Evolutionary conservation across 2,113 vertebrate genomes (phyloP), one percentile per base, ranked within the genome.

Genomic region (Galemys pyrenaicus): DNA sequence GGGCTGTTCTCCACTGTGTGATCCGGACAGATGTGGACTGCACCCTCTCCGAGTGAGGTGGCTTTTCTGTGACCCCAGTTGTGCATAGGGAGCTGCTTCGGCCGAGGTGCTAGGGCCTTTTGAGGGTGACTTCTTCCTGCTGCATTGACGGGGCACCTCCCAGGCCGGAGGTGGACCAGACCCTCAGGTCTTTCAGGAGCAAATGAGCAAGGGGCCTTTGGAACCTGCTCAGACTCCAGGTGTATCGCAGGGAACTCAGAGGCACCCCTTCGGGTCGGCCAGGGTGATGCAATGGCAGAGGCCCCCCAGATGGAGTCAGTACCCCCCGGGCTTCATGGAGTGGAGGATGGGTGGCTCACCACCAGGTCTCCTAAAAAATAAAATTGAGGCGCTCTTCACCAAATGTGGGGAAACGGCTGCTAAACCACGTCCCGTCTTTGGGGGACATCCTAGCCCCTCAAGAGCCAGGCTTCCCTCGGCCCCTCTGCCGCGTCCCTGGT

Each of bases 291-390:
- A 20, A 9, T 19, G 51, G 3, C 51, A 49, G 68, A 37, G 74
- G 62, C 9, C 19, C 11, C 8, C 60, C 4, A 44, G 68, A 2
- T 4, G 51, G n/a, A 0, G 22, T 26, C 10, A 12, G 39, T n/a
- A n/a, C 28, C 28, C 20, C 20, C n/a, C 12, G 37, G 1, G 1
- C 15, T 16, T 0, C 1, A 0, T 0, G 2, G 6, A 19, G 0
- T 54, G 15, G 30, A 35, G 7, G 3, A 17, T 9, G 3, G 10
- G 5, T 1, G 28, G 16, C 67, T 51, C 6, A 16, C 6, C 0
- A 0, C 4, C 0, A 26, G 4, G 16, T 22, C 28, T 51, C 41
- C 64, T 70, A 37, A 32, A 15, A 24, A 51, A 19, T 56, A 28
- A 37, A 6, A 7, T 5, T 1, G 24, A 37, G 28, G 6, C 3